phyloP scores from a whole-genome alignment of 2,888 invertebrate genomes.

The Bellardia bayeri region DNA sequence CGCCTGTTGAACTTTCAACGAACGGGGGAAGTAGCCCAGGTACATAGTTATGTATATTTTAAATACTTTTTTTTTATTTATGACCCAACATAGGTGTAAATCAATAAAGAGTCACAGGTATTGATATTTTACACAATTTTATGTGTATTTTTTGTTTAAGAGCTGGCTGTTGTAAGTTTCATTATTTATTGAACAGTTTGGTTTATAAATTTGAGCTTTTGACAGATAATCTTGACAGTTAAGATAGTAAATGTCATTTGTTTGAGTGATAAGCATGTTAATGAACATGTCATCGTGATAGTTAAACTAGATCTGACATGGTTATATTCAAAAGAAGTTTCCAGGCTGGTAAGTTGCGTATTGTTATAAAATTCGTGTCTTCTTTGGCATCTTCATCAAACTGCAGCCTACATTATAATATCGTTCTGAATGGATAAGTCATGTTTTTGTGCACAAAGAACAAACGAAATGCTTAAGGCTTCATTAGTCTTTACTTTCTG shows the following conservation, averaged over 20 bases:
- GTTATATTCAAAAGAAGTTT: not conserved
- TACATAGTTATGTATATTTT: not conserved
- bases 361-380: too few species aligned
- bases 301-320: not conserved
- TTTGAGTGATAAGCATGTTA: constrained; percentile 11
- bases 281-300: not conserved
- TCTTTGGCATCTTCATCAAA: too few species aligned
- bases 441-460: too few species aligned
- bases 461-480: too few species aligned
- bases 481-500: too few species aligned
- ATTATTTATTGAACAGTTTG: not conserved
- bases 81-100: not conserved
- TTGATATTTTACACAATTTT: constrained; percentile 7
- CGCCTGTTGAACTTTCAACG: not conserved
- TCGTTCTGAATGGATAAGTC: too few species aligned
- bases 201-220: not conserved
- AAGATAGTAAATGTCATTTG: constrained; percentile 8
- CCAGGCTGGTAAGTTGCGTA: not conserved
- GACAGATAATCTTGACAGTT: constrained; percentile 16
- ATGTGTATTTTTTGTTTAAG: not conserved
- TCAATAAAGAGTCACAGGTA: not conserved
- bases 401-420: too few species aligned
- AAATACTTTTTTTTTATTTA: not conserved
- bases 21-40: constrained; percentile 15
- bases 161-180: not conserved